phyloP scores from a whole-genome alignment of 2,113 vertebrate genomes.

The Nothobranchius furzeri region DNA sequence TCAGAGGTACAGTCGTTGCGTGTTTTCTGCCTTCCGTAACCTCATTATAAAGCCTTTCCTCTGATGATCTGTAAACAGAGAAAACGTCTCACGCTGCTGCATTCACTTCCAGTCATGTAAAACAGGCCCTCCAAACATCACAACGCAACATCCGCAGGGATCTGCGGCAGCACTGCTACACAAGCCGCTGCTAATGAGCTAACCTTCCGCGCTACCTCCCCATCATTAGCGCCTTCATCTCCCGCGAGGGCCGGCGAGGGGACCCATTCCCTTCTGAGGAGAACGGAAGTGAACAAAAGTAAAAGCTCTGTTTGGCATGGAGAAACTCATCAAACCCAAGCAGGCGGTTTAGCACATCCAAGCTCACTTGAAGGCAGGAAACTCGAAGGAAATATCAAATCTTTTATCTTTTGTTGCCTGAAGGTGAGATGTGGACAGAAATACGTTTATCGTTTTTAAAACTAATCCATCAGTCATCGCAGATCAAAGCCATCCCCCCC shows the following conservation, averaged over 20 bases:
- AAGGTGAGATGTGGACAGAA: not conserved
- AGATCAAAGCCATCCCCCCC: conserved; percentile 1
- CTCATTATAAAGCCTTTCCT: conserved; percentile 9
- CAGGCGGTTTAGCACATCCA: not conserved
- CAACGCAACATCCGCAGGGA: not conserved
- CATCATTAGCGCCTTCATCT: conserved; percentile 32
- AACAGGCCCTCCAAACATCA: conserved; percentile 28
- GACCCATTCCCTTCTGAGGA: conserved; percentile 18
- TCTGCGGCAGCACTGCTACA: not conserved
- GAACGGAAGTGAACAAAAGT: conserved; percentile 6
- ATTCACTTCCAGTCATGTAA: conserved; percentile 26
- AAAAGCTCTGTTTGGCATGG: conserved; percentile 16
- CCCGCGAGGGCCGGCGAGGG: not conserved
- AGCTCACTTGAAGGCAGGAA: conserved; percentile 2
- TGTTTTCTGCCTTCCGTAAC: not conserved
- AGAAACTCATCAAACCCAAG: conserved; percentile 9
- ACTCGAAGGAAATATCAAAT: not conserved
- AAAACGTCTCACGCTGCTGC: conserved; percentile 4
- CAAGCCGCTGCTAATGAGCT: conserved; percentile 42
- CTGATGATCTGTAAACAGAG: conserved; percentile 7
- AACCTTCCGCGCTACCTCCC: conserved; percentile 41
- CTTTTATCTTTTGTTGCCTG: not conserved
- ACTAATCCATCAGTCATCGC: conserved; percentile 4
- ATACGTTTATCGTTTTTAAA: not conserved
- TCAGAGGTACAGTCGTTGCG: not conserved